Percentiles rank a stretch among this genome's conserved stretches.
phyloP scores from a whole-genome alignment of 2,113 vertebrate species.

The Sturnira hondurensis region DNA sequence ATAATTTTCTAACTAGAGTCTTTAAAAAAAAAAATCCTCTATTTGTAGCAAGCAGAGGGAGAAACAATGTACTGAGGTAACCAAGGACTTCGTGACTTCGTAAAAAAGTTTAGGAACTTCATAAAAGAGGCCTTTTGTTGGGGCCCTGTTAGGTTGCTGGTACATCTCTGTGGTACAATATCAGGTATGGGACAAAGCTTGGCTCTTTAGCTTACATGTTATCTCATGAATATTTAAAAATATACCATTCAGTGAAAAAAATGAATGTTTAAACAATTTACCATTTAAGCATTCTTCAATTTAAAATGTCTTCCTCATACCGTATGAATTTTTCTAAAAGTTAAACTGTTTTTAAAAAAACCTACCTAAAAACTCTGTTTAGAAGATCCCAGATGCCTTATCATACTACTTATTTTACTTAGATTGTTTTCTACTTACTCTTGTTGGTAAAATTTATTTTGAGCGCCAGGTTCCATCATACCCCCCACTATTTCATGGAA shows the following conservation, averaged over 20 bases:
- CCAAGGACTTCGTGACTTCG: not conserved
- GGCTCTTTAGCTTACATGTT: not conserved
- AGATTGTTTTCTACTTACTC: conserved; percentile 8
- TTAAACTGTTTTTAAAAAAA: not conserved
- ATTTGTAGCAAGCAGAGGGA: not conserved
- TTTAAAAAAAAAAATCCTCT: not conserved
- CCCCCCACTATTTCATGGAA: not conserved
- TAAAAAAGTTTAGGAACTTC: not conserved
- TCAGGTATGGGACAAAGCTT: not conserved
- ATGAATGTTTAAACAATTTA: not conserved
- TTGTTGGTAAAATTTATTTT: conserved; percentile 7
- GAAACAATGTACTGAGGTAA: not conserved
- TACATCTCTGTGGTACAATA: not conserved
- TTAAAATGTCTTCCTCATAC: not conserved
- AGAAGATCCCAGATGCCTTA: not conserved
- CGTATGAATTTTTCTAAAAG: not conserved
- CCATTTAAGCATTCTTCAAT: not conserved
- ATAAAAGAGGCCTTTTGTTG: not conserved
- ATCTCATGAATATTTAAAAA: not conserved
- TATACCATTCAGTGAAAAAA: not conserved
- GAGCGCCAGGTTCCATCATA: not conserved
- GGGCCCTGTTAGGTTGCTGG: not conserved
- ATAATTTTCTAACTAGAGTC: conserved; percentile 3
- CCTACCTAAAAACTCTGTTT: not conserved
- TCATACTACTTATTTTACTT: not conserved